Evolutionary conservation across 2,888 invertebrate species (phyloP).

Genomic region (Drosophila niveifrons): DNA sequence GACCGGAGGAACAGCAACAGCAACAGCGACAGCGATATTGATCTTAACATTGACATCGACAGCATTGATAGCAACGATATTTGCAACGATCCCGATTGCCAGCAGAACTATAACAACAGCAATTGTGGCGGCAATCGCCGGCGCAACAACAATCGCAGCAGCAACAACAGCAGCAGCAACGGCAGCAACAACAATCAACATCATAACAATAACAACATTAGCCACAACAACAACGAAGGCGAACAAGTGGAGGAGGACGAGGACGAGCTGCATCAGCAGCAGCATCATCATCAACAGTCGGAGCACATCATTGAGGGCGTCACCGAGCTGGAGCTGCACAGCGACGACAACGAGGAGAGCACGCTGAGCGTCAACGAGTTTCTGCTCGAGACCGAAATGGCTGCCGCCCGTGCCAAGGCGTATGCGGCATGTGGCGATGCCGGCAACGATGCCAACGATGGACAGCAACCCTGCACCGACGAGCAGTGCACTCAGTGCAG

Average conservation of each 20-base stretch:
- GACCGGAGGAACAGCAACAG: slow-evolving; percentile 47
- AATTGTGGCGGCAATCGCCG: slow-evolving; percentile 34
- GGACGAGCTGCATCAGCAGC: slow-evolving; percentile 4
- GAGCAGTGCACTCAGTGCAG: slow-evolving; percentile 74
- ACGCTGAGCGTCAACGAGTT: slow-evolving; percentile 76
- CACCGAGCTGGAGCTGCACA: slow-evolving; percentile 59
- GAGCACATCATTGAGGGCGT: slow-evolving; percentile 54
- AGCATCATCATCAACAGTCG: slow-evolving; percentile 1
- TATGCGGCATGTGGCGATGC: slow-evolving; percentile 64
- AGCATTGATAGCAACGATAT: slow-evolving; percentile 60
- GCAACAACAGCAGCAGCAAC: slow-evolving; percentile 49
- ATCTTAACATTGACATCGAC: slow-evolving; percentile 45
- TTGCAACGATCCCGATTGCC: slow-evolving; percentile 83
- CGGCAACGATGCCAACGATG: slow-evolving; percentile 17
- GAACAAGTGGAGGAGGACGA: neutral
- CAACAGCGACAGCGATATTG: slow-evolving; percentile 68
- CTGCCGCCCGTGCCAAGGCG: slow-evolving; percentile 43
- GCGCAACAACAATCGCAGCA: slow-evolving; percentile 59
- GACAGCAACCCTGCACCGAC: slow-evolving; percentile 73
- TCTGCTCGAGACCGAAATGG: slow-evolving; percentile 72
- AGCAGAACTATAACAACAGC: slow-evolving; percentile 70
- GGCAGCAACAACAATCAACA: slow-evolving; percentile 51
- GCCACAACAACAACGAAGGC: slow-evolving; percentile 44
- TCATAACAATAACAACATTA: slow-evolving; percentile 52
- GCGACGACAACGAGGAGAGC: slow-evolving; percentile 69